A percentile compares a stretch with the other conserved stretches of the same genome.
Evolutionary conservation across 2,888 invertebrate genomes (phyloP).

Genomic region (Orchesella flavescens): DNA sequence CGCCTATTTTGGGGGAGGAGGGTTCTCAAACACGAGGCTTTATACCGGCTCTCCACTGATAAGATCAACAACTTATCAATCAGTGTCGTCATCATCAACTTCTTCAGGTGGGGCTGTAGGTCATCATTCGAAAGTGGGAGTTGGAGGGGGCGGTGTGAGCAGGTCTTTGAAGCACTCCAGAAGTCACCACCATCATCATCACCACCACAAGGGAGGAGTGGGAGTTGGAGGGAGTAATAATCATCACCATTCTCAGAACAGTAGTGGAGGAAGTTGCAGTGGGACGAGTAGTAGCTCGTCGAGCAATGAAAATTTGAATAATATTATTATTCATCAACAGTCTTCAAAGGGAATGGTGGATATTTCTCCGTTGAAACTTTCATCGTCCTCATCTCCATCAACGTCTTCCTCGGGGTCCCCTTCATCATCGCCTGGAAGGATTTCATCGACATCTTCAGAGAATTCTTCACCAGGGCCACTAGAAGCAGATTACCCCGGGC

Average conservation of each 20-base stretch:
- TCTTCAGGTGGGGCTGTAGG: too few relatives aligned
- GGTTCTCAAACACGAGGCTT: conserved; percentile 33
- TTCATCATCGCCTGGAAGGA: neutral
- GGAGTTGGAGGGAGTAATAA: neutral
- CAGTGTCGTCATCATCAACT: too few relatives aligned
- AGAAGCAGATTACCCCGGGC: neutral
- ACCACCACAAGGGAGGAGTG: too few relatives aligned
- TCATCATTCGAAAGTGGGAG: neutral
- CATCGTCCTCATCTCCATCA: neutral
- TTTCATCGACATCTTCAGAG: conserved; percentile 14
- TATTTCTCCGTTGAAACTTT: conserved; percentile 26
- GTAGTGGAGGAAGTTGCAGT: conserved; percentile 30
- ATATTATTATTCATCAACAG: neutral
- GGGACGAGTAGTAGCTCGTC: conserved; percentile 39
- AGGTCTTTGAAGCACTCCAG: conserved; percentile 32
- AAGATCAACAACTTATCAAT: conserved; percentile 25
- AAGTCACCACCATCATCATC: conserved; percentile 11
- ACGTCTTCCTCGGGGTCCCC: neutral
- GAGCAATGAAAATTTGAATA: conserved; percentile 50
- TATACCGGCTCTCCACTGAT: conserved; percentile 55
- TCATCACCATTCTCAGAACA: conserved; percentile 19
- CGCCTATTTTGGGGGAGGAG: neutral
- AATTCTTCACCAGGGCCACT: conserved; percentile 36
- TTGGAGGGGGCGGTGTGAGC: conserved; percentile 8
- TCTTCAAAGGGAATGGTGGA: conserved; percentile 23